Evolutionary conservation across 2,113 vertebrate species (phyloP), one percentile per base, ranked within the genome.

Genomic region (Coptodon rendalli): DNA sequence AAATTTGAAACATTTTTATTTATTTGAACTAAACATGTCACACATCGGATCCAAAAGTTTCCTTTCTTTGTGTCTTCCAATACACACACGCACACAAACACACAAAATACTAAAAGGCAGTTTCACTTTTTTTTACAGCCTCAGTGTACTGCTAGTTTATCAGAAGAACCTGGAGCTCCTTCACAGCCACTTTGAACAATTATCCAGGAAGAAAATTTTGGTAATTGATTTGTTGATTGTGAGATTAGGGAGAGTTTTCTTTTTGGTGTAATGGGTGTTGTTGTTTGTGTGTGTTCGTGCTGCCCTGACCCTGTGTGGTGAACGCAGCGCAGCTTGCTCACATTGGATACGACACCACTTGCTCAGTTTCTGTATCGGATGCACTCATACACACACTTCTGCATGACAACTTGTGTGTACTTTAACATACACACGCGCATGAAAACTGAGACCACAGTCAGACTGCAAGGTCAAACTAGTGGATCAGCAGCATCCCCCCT

Each of bases 391-490:
- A 22, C 27, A 13, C 34, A 17, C 63, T 38, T 34, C 14, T 57
- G n/a, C 66, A 80, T 80, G 73, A 31, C 71, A 50, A 7, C 71
- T 31, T 78, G 27, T 17, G 52, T 73, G 76, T 9, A 66, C 66
- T 19, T 73, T 16, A 53, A 24, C 38, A 68, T 38, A 81, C 12
- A 66, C 78, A 84, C 54, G 27, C 0, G 3, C 66, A 73, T 68
- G 82, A 29, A 27, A 85, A 82, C 57, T 85, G 83, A 86, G 81
- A 83, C 92, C 50, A 22, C 57, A 85, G 71, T 81, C 89, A 63
- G 86, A 93, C 87, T 94, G 71, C 91, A 94, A 95, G 95, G 95
- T 95, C 95, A 94, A 92, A 92, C 84, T 76, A 82, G 89, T 94
- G 91, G 92, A 92, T 95, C 85, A 90, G 86, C 92, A 40, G 82